A percentile compares a stretch with the other conserved stretches of the same genome.
These are phyloP conservation scores for Lagodon rhomboides DNA, from an alignment of 2,797 vertebrate species.

Conservation along the genomic window DNA sequence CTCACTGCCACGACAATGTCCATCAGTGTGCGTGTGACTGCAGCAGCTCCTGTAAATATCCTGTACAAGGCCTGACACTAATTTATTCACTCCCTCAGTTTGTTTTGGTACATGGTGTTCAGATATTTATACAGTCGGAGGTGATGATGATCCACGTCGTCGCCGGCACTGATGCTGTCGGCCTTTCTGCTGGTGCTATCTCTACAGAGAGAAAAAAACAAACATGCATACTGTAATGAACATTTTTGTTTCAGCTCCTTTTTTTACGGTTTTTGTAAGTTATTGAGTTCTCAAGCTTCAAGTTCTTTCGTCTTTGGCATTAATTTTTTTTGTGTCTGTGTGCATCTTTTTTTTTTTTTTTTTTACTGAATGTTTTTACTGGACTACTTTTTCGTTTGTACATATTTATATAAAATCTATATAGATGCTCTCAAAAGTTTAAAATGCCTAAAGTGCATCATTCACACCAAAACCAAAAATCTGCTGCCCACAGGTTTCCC, in stretches of 20 bases:
- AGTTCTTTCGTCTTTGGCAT: conserved; percentile 79
- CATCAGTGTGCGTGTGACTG: conserved; percentile 48
- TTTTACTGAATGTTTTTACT: conserved; percentile 82
- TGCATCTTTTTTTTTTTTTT: conserved; percentile 58
- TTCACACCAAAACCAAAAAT: conserved; percentile 92
- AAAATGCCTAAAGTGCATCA: conserved; percentile 87
- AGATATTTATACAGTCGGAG: conserved; percentile 73
- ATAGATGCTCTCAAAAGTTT: conserved; percentile 78
- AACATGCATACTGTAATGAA: conserved; percentile 82
- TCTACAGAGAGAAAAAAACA: conserved; percentile 67
- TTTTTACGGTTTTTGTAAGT: conserved; percentile 81
- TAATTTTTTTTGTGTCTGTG: conserved; percentile 70
- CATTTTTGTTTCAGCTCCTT: conserved; percentile 66
- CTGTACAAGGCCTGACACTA: conserved; percentile 91
- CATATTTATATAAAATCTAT: conserved; percentile 89
- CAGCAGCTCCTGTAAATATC: conserved; percentile 80
- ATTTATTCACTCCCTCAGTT: conserved; percentile 90
- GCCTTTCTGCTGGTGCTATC: conserved; percentile 88
- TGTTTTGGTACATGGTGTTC: conserved; percentile 76
- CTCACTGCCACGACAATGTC: conserved; percentile 71
- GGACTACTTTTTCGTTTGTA: conserved; percentile 83
- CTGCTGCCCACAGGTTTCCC: conserved; percentile 85
- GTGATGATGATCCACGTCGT: conserved; percentile 59
- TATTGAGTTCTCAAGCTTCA: conserved; percentile 84
- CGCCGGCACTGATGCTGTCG: conserved; percentile 73